Evolutionary conservation across 1,140 invertebrate genomes (phyloP).

Genomic region (Galendromus occidentalis): DNA sequence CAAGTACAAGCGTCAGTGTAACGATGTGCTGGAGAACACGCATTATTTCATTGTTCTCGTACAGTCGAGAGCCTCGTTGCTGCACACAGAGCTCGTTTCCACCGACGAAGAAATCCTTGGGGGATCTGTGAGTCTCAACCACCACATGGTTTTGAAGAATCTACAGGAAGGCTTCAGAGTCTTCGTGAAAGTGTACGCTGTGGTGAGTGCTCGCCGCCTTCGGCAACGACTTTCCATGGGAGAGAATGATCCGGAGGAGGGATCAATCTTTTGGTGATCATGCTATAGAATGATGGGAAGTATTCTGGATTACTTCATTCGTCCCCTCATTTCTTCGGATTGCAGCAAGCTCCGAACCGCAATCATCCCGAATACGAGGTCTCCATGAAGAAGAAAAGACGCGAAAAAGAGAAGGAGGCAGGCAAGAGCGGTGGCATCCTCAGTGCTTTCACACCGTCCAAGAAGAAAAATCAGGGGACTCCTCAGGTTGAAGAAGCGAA

Average conservation of each 20-base stretch:
- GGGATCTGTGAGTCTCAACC: background rate
- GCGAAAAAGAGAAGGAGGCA: background rate
- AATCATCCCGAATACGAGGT: background rate
- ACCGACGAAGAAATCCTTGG: background rate
- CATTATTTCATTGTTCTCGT: slow-evolving; percentile 7
- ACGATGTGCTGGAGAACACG: background rate
- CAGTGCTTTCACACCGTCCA: background rate
- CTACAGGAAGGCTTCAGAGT: background rate
- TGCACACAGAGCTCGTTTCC: background rate
- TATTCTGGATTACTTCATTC: no score
- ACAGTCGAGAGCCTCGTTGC: background rate
- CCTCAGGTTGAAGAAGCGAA: background rate
- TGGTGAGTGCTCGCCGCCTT: background rate
- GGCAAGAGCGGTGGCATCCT: background rate
- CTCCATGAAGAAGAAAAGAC: background rate
- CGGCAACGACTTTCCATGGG: no score
- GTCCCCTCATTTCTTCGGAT: background rate
- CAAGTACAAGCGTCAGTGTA: background rate
- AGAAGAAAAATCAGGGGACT: background rate
- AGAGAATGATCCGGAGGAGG: no score
- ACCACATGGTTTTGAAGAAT: slow-evolving; percentile 7
- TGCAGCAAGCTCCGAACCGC: background rate
- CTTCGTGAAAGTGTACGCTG: background rate
- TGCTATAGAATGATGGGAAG: no score
- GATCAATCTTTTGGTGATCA: no score